These are phyloP conservation scores for Rhingia rostrata DNA, from an alignment of 2,888 invertebrate genomes.

Conservation along the genomic window DNA sequence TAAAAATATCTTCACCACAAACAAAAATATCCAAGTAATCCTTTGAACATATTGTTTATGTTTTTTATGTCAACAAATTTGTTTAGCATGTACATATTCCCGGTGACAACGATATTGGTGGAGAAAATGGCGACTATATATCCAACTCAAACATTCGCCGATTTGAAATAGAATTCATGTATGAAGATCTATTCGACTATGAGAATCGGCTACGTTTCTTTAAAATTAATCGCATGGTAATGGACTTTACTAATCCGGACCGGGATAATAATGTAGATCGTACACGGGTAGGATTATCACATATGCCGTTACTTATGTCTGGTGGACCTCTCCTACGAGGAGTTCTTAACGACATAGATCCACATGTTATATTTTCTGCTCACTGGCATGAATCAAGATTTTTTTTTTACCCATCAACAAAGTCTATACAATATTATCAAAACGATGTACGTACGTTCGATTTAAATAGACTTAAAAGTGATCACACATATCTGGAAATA, in stretches of 20 bases:
- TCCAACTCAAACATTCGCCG: slow-evolving; percentile 87
- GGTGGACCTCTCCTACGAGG: slow-evolving; percentile 83
- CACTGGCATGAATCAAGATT: slow-evolving; percentile 85
- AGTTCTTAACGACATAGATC: slow-evolving; percentile 86
- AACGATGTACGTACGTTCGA: slow-evolving; percentile 79
- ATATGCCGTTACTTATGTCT: slow-evolving; percentile 85
- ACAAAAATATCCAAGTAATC: slow-evolving; percentile 79
- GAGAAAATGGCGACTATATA: slow-evolving; percentile 90
- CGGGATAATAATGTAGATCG: slow-evolving; percentile 81
- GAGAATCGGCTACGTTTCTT: slow-evolving; percentile 87
- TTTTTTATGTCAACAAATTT: not conserved
- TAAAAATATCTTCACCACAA: slow-evolving; percentile 84
- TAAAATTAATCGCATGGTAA: slow-evolving; percentile 89
- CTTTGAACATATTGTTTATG: not conserved
- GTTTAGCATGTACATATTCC: slow-evolving; percentile 92
- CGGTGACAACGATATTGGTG: slow-evolving; percentile 99
- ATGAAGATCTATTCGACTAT: slow-evolving; percentile 86
- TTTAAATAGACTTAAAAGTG: slow-evolving; percentile 79
- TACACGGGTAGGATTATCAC: slow-evolving; percentile 87
- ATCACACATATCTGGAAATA: slow-evolving; percentile 87
- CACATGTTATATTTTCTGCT: slow-evolving; percentile 88
- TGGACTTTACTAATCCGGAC: slow-evolving; percentile 85
- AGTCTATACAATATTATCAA: slow-evolving; percentile 81
- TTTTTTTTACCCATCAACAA: slow-evolving; percentile 81
- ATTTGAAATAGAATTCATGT: slow-evolving; percentile 90